A percentile compares a stretch with the other conserved stretches of the same genome.
These are phyloP conservation scores for Spongilla lacustris DNA, from an alignment of 37 sponge, comb jelly and placozoan species.

Conservation along the genomic window DNA sequence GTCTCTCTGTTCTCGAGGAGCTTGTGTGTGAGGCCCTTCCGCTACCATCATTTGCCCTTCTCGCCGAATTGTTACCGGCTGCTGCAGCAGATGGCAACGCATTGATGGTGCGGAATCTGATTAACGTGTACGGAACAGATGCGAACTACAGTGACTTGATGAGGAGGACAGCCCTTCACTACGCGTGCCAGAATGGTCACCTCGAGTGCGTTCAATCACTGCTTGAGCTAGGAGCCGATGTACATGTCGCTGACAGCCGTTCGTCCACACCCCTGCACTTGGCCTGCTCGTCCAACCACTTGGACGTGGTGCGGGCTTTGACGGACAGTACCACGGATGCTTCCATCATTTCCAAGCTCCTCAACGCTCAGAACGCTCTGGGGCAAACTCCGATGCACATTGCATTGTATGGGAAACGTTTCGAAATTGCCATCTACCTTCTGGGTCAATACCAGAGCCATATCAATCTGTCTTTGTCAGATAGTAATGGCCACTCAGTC, in stretches of 20 bases:
- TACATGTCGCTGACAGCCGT: neutral
- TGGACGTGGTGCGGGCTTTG: neutral
- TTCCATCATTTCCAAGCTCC: neutral
- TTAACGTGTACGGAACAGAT: neutral
- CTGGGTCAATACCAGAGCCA: neutral
- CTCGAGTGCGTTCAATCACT: slow-evolving; percentile 14
- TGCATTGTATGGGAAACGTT: slow-evolving; percentile 40
- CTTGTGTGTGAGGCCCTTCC: neutral
- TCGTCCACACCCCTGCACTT: slow-evolving; percentile 53
- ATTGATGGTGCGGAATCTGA: neutral
- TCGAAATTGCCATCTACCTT: slow-evolving; percentile 33
- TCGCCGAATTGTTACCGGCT: neutral
- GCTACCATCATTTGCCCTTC: neutral
- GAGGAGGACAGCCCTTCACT: slow-evolving; percentile 52
- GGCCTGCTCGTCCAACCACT: slow-evolving; percentile 32
- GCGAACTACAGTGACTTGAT: slow-evolving; percentile 45
- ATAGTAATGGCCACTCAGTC: slow-evolving; percentile 35
- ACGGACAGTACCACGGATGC: neutral
- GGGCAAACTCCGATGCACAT: slow-evolving; percentile 21
- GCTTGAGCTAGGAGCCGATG: slow-evolving; percentile 22
- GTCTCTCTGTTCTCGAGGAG: neutral
- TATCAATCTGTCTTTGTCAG: slow-evolving; percentile 2
- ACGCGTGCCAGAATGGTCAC: slow-evolving; percentile 22
- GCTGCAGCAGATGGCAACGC: slow-evolving; percentile 26
- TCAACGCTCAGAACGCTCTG: slow-evolving; percentile 11